phyloP scores from a whole-genome alignment of 2,888 invertebrate genomes.

The Diarsia brunnea region DNA sequence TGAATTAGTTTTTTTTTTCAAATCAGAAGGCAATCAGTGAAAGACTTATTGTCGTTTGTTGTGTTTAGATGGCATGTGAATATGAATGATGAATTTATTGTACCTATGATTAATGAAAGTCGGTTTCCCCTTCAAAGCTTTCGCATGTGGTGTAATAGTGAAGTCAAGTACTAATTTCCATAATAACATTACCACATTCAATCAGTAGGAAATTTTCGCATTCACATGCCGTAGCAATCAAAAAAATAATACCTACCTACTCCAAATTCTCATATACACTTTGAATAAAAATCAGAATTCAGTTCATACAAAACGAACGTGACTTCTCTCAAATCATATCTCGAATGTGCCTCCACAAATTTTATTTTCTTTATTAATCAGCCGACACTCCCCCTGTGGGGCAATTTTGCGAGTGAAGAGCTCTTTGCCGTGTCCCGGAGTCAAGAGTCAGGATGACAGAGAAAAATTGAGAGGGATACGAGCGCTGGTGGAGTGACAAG shows the following conservation, averaged over 20 bases:
- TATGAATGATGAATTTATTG: conserved; percentile 16
- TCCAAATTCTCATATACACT: conserved; percentile 62
- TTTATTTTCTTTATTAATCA: conserved; percentile 88
- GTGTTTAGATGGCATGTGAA: conserved; percentile 10
- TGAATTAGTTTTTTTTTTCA: neutral
- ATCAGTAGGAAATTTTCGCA: conserved; percentile 28
- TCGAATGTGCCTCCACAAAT: conserved; percentile 73
- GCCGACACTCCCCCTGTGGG: conserved; percentile 79
- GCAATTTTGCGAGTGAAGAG: conserved; percentile 82
- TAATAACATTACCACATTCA: conserved; percentile 41
- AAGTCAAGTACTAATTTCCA: conserved; percentile 28
- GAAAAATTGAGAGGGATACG: conserved; percentile 81
- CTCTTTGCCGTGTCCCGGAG: conserved; percentile 79
- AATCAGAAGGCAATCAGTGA: neutral
- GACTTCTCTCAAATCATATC: conserved; percentile 78
- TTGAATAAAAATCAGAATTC: conserved; percentile 71
- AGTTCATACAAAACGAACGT: conserved; percentile 71
- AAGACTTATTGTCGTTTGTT: neutral
- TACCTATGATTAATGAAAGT: conserved; percentile 30
- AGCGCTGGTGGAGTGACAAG: conserved; percentile 73
- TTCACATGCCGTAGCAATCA: conserved; percentile 62
- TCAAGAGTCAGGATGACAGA: conserved; percentile 83
- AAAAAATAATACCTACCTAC: conserved; percentile 57
- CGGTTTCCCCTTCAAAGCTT: neutral
- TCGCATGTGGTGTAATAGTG: conserved; percentile 2